Conservation (phyloP, 2,888 invertebrate genomes). For the Drosophila gaucha region DNA sequence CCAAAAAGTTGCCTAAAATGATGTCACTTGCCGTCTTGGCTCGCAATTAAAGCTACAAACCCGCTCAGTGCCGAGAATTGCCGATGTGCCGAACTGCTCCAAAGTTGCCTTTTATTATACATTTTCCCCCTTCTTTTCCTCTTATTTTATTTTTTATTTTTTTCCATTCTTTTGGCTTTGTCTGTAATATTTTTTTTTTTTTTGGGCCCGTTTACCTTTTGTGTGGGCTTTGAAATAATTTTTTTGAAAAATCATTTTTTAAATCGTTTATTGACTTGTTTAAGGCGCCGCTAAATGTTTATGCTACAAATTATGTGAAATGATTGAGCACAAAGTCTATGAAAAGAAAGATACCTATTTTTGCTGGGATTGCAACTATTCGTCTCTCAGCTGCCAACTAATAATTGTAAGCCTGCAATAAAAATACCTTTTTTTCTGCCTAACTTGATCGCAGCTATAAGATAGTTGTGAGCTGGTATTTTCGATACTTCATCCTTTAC, state of each 20-base stretch:
- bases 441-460: too few relatives aligned
- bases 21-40: conserved; percentile 70
- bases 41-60: conserved; percentile 67
- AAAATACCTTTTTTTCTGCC: neutral
- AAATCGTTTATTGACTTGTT: conserved; percentile 81
- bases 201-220: conserved; percentile 52
- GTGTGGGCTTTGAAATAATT: conserved; percentile 45
- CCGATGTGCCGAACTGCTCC: conserved; percentile 36
- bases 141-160: conserved; percentile 25
- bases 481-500: accelerated
- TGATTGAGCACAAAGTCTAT: conserved; percentile 76
- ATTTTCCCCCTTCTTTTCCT: conserved; percentile 30
- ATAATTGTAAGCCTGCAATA: conserved; percentile 11
- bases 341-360: conserved; percentile 24
- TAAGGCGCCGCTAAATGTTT: conserved; percentile 68
- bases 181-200: conserved; percentile 45
- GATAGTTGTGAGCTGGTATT: too few relatives aligned
- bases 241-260: conserved; percentile 72
- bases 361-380: conserved; percentile 15
- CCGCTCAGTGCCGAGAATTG: conserved; percentile 50
- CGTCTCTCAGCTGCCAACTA: neutral
- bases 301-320: conserved; percentile 80
- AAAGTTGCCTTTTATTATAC: conserved; percentile 63
- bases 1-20: conserved; percentile 69
- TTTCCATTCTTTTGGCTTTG: conserved; percentile 33